Evolutionary conservation across 1,140 invertebrate species (phyloP).

Genomic region (Drosophila leontia): DNA sequence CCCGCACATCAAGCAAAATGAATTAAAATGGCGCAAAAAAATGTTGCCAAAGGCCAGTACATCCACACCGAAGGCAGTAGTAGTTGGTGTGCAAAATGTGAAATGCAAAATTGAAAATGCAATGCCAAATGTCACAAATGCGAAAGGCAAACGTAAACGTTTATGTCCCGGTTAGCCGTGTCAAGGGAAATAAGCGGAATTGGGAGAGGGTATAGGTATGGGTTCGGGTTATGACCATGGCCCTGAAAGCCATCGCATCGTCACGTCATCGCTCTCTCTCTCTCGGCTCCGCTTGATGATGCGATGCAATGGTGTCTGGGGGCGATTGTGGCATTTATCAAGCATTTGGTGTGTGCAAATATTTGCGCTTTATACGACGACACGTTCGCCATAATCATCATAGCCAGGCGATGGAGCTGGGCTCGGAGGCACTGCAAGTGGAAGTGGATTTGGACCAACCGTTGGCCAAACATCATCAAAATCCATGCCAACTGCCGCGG

Average conservation of each 20-base stretch:
- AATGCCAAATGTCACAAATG: conserved; percentile 62
- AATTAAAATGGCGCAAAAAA: conserved; percentile 54
- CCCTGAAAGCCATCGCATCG: conserved; percentile 23
- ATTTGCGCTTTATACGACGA: conserved; percentile 75
- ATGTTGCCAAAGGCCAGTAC: conserved; percentile 32
- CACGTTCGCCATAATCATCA: conserved; percentile 56
- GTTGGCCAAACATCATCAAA: conserved; percentile 80
- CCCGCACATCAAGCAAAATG: conserved; percentile 60
- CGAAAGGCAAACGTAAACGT: conserved; percentile 33
- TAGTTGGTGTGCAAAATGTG: conserved; percentile 2
- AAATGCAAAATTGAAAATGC: conserved; percentile 12
- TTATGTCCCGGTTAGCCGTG: conserved; percentile 38
- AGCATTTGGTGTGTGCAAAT: conserved; percentile 80
- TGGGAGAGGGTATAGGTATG: neutral
- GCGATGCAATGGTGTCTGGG: conserved; percentile 51
- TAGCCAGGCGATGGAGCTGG: conserved; percentile 3
- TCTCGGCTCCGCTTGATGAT: neutral
- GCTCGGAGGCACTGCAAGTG: conserved; percentile 14
- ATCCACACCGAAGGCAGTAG: conserved; percentile 8
- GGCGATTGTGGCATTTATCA: conserved; percentile 71
- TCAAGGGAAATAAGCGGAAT: conserved; percentile 21
- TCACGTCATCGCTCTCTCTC: conserved; percentile 32
- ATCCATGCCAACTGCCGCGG: conserved; percentile 47
- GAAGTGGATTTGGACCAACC: conserved; percentile 40
- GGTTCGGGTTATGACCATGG: conserved; percentile 6